Base-by-base conservation (phyloP, 2,113 vertebrate species). In the Eulemur rufifrons region DNA sequence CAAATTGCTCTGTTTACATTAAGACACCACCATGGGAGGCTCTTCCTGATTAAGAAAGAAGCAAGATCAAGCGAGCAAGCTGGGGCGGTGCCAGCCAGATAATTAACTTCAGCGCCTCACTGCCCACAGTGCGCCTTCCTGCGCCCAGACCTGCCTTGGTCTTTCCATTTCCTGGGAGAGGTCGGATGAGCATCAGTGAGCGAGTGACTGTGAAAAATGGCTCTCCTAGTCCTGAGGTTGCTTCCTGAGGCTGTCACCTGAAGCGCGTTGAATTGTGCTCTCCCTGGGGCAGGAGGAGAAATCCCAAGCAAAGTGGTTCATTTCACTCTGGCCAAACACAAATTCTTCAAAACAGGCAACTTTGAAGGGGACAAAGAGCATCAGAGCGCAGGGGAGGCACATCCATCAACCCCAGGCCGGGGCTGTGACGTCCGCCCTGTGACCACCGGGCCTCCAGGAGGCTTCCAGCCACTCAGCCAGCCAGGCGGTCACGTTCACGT, bases 21-120 rank as follows among this genome's bases (percentile, higher is more conserved):
- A 37, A 73, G 78, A 32, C 13, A 71, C 82, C 90, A 42, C n/a
- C 18, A 17, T 6, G 37, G 45, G 54, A 93, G 82, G 81, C 39
- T 95, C 77, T 91, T 80, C 59, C 77, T 92, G 96, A 78, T 61
- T 77, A 76, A 95, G 94, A 77, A 14, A 88, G 92, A 96, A 63
- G 64, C 74, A 91, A 96, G 93, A 76, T 4, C 32, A 82, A 88
- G 68, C 83, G 82, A 76, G 93, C 69, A 14, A 76, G 61, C 69
- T 45, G 13, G 77, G 7, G 59, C 37, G 25, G 21, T 2, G 13
- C 21, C 59, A 42, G 21, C 63, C 9, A 29, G 85, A 20, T 12
- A 9, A 76, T 59, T 80, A 77, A 64, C 47, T 91, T 54, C 61
- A 37, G 18, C 54, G 50, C 64, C 27, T 90, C n/a, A 27, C 20